Evolutionary conservation across 2,797 vertebrate species (phyloP), one percentile per base, ranked within the genome.

Genomic region (Aplochiton taeniatus): DNA sequence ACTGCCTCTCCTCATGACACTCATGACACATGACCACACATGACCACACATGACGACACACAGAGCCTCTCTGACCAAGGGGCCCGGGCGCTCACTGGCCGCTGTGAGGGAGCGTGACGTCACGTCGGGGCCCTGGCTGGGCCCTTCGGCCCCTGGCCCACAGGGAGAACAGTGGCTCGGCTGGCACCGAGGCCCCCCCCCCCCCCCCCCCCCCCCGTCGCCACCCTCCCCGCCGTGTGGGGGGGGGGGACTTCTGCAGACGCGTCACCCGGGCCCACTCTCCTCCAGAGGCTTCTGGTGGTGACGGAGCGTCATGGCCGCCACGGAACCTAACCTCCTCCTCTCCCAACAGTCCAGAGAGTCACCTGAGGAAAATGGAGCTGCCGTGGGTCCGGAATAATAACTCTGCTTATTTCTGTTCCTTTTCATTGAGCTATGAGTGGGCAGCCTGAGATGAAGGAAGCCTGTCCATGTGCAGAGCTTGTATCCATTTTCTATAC

Each of bases 71-170:
- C 59, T 54, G 70, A 78, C 77, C 73, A 67, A 18, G 10, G 52
- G 49, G 66, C 68, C 50, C n/a, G 55, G 74, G 64, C 61, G n/a
- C 65, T 76, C 77, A 87, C 88, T 84, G 77, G 82, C 88, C 73
- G 75, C 79, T 55, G 63, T 56, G 16, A 74, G 57, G 72, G 69
- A 19, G 61, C 12, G 11, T n/a, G 47, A 74, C 74, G 71, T 69
- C 75, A 68, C 83, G 72, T 65, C n/a, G 73, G 74, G 31, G 67
- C 59, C 61, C 71, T 72, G 68, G 12, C 10, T 74, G n/a, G n/a
- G n/a, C n/a, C n/a, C 70, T 12, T 69, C 46, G 75, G 61, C 66
- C 65, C 65, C 63, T 9, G 20, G 57, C 62, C 79, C 50, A 58
- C 74, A 0, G 77, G 67, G 63, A n/a, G 11, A 6, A 18, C 17